Base-by-base conservation (phyloP, 1,140 invertebrate species). In the Ceratina calcarata region DNA sequence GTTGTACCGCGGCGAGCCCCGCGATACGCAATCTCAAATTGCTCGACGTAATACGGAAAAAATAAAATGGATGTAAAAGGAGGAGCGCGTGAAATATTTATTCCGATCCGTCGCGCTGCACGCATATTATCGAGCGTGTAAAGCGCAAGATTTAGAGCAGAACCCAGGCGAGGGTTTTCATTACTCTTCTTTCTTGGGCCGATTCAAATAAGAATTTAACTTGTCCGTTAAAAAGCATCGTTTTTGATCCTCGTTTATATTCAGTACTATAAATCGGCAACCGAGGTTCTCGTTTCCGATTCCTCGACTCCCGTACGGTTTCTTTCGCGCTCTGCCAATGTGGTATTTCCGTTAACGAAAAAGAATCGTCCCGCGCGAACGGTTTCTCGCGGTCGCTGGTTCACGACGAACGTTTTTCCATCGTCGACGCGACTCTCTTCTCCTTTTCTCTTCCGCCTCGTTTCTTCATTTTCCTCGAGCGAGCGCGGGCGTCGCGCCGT, bases 261-360 rank as follows among this genome's bases (percentile, higher is more conserved):
- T 45, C 37, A 10, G 37, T 45, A 45, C 10, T 6, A 45, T 45
- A 45, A 45, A 45, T 45, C 37, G 37, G 37, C 37, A 10, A 10
- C 37, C 37, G 37, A 45, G 37, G 37, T 45, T 45, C 37, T 45
- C 61, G 67, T 71, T 80, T 69, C 76, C 68, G 58, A 76, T 84
- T 72, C 49, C 78, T 51, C 51, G 57, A 83, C 78, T 77, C 77
- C 62, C 32, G 60, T 58, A 62, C 83, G 78, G 84, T 84, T 85
- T 85, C 83, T 85, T 85, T 84, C 82, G 78, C 83, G 73, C 78
- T 85, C 70, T 49, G 75, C 57, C 83, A 82, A 86, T 85, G 78
- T 53, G 67, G 70, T 60, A 51, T 80, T 86, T 82, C 83, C 84
- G 82, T 72, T 74, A 32, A 16, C 51, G 70, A 71, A 82, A 78